Evolutionary conservation across 2,113 vertebrate genomes (phyloP).

Genomic region (Cinclus mexicanus): DNA sequence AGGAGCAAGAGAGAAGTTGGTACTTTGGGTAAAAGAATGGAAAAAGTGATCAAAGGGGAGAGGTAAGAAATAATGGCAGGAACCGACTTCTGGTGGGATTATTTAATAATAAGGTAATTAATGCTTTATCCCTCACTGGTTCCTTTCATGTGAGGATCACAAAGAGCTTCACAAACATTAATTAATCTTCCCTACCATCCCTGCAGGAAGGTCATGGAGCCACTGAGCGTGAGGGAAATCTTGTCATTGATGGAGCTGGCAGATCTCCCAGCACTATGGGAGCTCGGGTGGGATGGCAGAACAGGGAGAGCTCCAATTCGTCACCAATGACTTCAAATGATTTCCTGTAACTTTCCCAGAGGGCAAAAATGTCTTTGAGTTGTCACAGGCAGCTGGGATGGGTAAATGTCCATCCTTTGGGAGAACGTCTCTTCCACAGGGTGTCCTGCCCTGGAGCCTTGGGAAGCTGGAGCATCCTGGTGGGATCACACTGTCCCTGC

Average conservation of each 20-base stretch:
- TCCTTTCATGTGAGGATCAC: conserved; percentile 12
- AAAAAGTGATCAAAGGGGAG: background rate
- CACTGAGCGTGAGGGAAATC: background rate
- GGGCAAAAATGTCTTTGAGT: background rate
- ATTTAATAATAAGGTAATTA: conserved; percentile 33
- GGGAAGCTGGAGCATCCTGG: background rate
- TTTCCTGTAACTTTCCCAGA: background rate
- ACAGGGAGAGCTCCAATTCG: background rate
- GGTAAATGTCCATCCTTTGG: accelerated
- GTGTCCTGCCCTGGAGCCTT: background rate
- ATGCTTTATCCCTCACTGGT: background rate
- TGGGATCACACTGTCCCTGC: accelerated
- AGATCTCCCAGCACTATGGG: background rate
- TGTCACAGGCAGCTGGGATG: background rate
- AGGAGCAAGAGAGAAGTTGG: background rate
- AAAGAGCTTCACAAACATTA: background rate
- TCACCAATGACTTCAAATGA: background rate
- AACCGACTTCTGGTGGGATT: background rate
- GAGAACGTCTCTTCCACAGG: background rate
- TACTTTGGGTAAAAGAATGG: background rate
- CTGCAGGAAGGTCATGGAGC: conserved; percentile 4
- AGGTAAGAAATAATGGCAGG: background rate
- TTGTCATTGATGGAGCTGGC: background rate
- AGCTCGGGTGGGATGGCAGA: background rate
- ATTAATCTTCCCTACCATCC: background rate